Conservation (phyloP, 2,113 vertebrate genomes). For the Todiramphus saurophagus region DNA sequence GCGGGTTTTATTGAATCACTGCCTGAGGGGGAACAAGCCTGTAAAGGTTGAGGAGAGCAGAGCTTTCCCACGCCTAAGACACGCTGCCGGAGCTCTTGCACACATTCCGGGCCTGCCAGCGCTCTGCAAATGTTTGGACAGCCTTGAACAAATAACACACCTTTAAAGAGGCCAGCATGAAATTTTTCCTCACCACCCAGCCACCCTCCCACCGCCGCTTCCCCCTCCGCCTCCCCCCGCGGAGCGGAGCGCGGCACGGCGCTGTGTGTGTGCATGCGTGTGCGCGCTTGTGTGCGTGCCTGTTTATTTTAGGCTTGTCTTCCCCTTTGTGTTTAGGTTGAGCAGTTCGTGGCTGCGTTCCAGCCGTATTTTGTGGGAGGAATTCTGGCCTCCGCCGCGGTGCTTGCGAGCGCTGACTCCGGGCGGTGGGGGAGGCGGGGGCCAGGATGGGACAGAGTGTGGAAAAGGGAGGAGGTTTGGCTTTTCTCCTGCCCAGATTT, state of each 20-base stretch:
- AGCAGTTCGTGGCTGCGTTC: background rate
- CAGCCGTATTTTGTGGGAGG: background rate
- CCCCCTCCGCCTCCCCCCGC: background rate
- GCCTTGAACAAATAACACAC: constrained; percentile 97
- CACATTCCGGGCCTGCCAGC: constrained; percentile 91
- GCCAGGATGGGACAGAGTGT: background rate
- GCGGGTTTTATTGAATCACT: constrained; percentile 87
- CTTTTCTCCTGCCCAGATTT: background rate
- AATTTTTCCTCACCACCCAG: constrained; percentile 59
- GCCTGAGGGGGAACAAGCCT: constrained; percentile 84
- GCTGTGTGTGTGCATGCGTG: background rate
- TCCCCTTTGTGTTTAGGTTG: background rate
- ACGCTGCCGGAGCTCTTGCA: constrained; percentile 79
- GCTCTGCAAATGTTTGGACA: constrained; percentile 96
- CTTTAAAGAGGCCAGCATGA: constrained; percentile 89
- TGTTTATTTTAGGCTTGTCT: constrained; percentile 18
- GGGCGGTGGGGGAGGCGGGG: background rate
- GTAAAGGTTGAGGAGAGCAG: constrained; percentile 91
- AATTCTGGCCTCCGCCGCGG: background rate
- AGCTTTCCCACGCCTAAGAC: constrained; percentile 92
- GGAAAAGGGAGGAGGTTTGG: constrained; percentile 29
- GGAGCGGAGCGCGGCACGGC: background rate
- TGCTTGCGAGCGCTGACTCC: background rate
- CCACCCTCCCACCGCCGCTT: background rate
- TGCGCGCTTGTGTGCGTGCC: background rate